Base-by-base conservation (phyloP, 1,140 invertebrate genomes). In the Bombus difficillimus region DNA sequence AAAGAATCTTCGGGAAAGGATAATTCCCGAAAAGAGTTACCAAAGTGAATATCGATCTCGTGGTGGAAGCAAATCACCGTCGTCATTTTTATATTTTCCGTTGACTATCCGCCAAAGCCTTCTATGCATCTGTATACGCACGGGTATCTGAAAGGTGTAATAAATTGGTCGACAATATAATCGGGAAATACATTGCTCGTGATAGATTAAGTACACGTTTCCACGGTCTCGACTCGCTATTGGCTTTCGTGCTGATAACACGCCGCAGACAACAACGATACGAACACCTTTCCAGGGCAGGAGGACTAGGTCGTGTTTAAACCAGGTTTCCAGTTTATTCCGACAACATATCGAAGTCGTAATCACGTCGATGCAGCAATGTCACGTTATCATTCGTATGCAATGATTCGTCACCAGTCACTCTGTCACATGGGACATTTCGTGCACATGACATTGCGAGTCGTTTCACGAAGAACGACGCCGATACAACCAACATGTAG, bases 301-400 rank as follows among this genome's bases (percentile, higher is more conserved):
- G 87, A 78, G 87, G 90, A 92, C 92, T 94, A 92, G 92, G 92
- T 93, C 93, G 90, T 59, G 86, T 81, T 82, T 81, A 86, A 91
- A 89, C 89, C 87, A 64, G 86, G 82, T 89, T 91, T 86, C 77
- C 85, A 78, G 85, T 87, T 92, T 91, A 90, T 88, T 85, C 79
- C 86, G 43, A 75, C 90, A 87, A 91, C 91, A 90, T 92, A 90
- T 82, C 92, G 88, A 91, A 91, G 79, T 86, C 62, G 74, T 89
- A 89, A 91, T 90, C 90, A 71, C 84, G 39, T 53, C 57, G 59
- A 34, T 47, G 32, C 71, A 32, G 75, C 88, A 90, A 88, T 90
- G 89, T 89, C 86, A 80, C 81, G 43, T 64, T 76, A 88, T 81
- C 88, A 83, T 81, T 83, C 68, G 83, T 79, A 77, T 74, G 85